phyloP scores from a whole-genome alignment of 1,140 invertebrate genomes.

The Drosophila kohkoa region DNA sequence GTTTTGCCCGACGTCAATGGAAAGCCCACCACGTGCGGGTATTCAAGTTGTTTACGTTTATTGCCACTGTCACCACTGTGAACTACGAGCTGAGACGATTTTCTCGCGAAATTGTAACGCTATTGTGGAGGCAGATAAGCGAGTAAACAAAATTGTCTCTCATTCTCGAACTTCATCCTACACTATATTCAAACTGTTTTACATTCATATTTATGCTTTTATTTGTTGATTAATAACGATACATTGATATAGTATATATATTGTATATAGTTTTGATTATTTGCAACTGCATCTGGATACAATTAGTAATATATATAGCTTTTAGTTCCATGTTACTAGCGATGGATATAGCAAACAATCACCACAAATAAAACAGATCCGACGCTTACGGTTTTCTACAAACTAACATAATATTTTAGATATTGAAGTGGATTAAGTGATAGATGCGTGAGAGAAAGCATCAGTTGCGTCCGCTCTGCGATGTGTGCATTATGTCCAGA shows the following conservation, averaged over 20 bases:
- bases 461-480: conserved; percentile 66
- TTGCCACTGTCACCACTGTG: conserved; percentile 57
- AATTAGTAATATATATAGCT: conserved; percentile 18
- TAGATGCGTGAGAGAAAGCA: conserved; percentile 34
- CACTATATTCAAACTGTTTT: background rate
- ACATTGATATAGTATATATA: conserved; percentile 31
- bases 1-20: conserved; percentile 74
- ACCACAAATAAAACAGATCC: conserved; percentile 21
- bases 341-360: conserved; percentile 31
- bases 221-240: conserved; percentile 43
- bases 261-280: conserved; percentile 46
- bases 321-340: conserved; percentile 12
- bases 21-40: conserved; percentile 59
- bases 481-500: conserved; percentile 87
- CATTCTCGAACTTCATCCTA: background rate
- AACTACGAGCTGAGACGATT: conserved; percentile 69
- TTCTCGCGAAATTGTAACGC: conserved; percentile 34
- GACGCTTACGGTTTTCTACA: conserved; percentile 5
- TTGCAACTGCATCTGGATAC: conserved; percentile 20
- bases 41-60: conserved; percentile 72
- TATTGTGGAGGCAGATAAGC: conserved; percentile 2
- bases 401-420: conserved; percentile 19
- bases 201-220: conserved; percentile 25
- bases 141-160: background rate
- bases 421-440: conserved; percentile 37